A percentile compares a stretch with the other conserved stretches of the same genome.
phyloP scores from a whole-genome alignment of 2,797 vertebrate genomes.

The Cynopterus sphinx region DNA sequence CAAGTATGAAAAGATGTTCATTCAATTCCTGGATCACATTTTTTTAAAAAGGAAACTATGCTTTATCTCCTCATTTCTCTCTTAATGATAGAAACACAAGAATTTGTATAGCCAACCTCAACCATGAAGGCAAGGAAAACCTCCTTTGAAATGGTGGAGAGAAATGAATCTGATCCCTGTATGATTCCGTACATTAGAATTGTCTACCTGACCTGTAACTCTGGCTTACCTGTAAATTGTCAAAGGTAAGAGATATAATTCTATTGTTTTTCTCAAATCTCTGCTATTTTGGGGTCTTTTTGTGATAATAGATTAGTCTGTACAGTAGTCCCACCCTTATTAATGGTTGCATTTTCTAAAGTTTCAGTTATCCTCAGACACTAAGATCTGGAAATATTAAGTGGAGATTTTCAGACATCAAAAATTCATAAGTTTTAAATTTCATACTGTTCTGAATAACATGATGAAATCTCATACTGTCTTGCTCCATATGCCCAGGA shows the following conservation, averaged over 20 bases:
- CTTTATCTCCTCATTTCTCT: background rate
- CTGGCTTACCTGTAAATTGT: background rate
- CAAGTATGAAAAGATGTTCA: background rate
- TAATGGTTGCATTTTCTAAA: background rate
- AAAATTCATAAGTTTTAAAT: background rate
- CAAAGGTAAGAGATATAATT: background rate
- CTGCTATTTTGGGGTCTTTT: background rate
- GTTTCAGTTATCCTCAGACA: background rate
- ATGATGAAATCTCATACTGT: background rate
- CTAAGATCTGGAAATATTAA: background rate
- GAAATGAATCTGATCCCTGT: background rate
- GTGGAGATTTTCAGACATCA: background rate
- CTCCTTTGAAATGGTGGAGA: background rate
- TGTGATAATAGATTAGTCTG: background rate
- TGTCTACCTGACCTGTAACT: background rate
- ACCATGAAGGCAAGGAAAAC: background rate
- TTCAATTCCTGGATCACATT: background rate
- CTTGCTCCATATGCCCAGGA: background rate
- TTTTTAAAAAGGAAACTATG: background rate
- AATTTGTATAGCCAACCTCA: background rate
- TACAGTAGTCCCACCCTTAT: background rate
- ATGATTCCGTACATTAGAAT: background rate
- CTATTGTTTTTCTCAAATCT: background rate
- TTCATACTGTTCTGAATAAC: background rate
- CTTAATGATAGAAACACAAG: background rate